Conservation (phyloP, 2,113 vertebrate genomes). For the Sinocyclocheilus anshuiensis region DNA sequence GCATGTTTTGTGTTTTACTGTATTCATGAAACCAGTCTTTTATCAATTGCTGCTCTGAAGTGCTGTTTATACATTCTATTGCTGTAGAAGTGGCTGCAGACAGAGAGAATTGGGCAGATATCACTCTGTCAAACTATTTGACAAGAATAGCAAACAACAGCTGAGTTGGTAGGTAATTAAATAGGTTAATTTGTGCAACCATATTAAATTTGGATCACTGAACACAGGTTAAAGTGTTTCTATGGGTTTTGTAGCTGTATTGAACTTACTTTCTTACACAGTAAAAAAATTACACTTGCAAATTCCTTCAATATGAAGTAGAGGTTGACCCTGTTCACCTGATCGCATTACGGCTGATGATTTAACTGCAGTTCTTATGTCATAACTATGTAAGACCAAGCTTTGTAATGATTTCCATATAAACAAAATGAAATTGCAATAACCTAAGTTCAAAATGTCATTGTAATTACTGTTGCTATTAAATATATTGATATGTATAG, state of each 20-base stretch:
- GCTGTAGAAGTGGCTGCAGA: neutral
- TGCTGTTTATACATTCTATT: neutral
- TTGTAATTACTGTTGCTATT: neutral
- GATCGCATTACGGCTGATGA: neutral
- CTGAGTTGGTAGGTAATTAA: neutral
- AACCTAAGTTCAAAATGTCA: neutral
- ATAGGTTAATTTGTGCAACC: neutral
- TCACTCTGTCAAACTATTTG: neutral
- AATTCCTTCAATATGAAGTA: neutral
- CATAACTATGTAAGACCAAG: neutral
- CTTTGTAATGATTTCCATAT: neutral
- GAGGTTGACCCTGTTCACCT: neutral
- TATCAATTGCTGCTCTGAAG: neutral
- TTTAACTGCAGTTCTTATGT: neutral
- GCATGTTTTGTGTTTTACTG: neutral
- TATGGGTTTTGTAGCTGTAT: neutral
- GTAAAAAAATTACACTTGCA: neutral
- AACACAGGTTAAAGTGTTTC: neutral
- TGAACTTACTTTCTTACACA: neutral
- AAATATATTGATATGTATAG: neutral
- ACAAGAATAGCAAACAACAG: neutral
- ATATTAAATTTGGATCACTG: neutral
- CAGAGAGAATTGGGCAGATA: neutral
- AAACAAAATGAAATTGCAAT: neutral
- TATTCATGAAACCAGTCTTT: neutral